Evolutionary conservation across 2,113 vertebrate genomes (phyloP), one percentile per base, ranked within the genome.

Genomic region (Platichthys flesus): DNA sequence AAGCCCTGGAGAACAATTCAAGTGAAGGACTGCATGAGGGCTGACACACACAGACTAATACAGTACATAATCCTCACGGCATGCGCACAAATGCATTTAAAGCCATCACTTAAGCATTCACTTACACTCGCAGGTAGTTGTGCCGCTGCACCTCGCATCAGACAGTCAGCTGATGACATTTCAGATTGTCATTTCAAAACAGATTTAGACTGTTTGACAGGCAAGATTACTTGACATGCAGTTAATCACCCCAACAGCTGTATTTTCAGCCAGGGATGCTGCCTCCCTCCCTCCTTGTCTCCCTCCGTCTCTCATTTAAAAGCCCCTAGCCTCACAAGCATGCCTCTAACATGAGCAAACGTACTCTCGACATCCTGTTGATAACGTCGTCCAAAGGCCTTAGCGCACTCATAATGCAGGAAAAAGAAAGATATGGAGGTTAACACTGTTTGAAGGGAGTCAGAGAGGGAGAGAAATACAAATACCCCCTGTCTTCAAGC

Each of bases 101-200:
- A 69, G 71, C n/a, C 45, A 64, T 60, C 31, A 31, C 31, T 51
- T 16, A 71, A 67, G 18, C 31, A 31, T 31, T 64, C 63, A 51
- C 26, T 37, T 55, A 37, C 59, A 65, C 31, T 12, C 3, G 14
- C 21, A 55, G 42, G 42, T n/a, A 55, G 52, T 54, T 23, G 57
- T 65, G 40, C 54, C 16, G 31, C 63, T 10, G 21, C 6, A 28
- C 51, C 15, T 60, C 37, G 28, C 45, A 15, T 81, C 87, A 54
- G 49, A 79, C 78, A 71, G 55, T 59, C 78, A 62, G 49, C 64
- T 60, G 45, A 74, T 88, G 87, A 78, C 81, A 89, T 92, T 90
- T 70, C 73, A 64, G 52, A 76, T 56, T 37, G 28, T 71, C 56
- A 47, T 35, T 2, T 55, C 4, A 0, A 67, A 67, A 45, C 70